Evolutionary conservation across 2,888 invertebrate species (phyloP), one percentile per base, ranked within the genome.

Genomic region (Zonitis immaculata): DNA sequence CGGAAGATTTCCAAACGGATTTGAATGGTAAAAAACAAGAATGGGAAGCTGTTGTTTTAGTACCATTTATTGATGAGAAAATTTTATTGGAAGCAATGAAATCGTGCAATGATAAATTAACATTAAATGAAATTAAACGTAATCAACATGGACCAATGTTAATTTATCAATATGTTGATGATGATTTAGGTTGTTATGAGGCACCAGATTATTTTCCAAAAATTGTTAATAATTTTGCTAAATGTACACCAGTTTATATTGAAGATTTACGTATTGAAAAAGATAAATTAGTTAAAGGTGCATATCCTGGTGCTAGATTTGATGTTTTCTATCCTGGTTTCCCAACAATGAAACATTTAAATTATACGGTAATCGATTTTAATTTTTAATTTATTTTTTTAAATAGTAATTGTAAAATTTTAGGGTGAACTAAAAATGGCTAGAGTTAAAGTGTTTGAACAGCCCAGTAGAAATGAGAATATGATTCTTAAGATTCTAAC

Each of bases 11-110:
- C 73, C 84, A 89, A 66, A 94, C 93, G 0, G 98, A 98, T 79
- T 80, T 97, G 51, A 98, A 98, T 77, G 97, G 97, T 6, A 98
- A 98, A 75, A 84, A 83, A 65, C 91, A 95, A 68, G 95, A 95
- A 61, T 98, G 98, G 97, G 97, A 96, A 73, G 95, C 95, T 0
- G 89, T 96, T 0, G 92, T 95, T 1, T 79, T 95, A 1, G 91
- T 96, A 69, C 95, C 95, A 0, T 95, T 96, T 66, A 95, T 96
- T 65, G 87, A 95, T 64, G 93, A 95, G 78, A 49, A 45, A 25
- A 39, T 43, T 42, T 78, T 93, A n/a, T 70, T 92, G 18, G 78
- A 81, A 42, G 91, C 93, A 0, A 92, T 95, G 89, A 76, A 78
- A 49, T 79, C 83, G 0, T 85, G 85, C 66, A 85, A 87, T 54